Percentiles rank a stretch among this genome's conserved stretches.
These are phyloP conservation scores for Athalia cordata DNA, from an alignment of 2,888 invertebrate genomes.

Conservation along the genomic window DNA sequence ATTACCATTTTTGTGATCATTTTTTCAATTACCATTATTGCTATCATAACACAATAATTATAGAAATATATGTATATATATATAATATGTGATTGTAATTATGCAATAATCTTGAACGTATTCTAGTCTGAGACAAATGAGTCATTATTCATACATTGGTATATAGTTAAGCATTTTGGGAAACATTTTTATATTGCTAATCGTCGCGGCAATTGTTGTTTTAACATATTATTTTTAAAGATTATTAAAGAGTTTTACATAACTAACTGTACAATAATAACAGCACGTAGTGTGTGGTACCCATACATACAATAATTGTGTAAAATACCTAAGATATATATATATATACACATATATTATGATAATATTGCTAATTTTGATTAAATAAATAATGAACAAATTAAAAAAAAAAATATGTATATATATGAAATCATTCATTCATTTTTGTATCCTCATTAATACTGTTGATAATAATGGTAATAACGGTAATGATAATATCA, in stretches of 20 bases:
- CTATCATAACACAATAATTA: too few relatives aligned
- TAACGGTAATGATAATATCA: neutral
- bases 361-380: conserved; percentile 27
- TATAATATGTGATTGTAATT: neutral
- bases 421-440: conserved; percentile 15
- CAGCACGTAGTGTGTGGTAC: neutral
- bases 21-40: too few relatives aligned
- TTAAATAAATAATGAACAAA: conserved; percentile 20
- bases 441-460: conserved; percentile 17
- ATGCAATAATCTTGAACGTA: conserved; percentile 12
- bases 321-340: neutral
- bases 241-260: too few relatives aligned
- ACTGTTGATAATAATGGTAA: neutral
- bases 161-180: conserved; percentile 9
- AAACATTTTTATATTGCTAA: neutral
- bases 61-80: too few relatives aligned
- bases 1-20: too few relatives aligned
- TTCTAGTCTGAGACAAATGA: conserved; percentile 13
- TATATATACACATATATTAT: neutral
- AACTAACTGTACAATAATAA: conserved; percentile 1
- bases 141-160: neutral
- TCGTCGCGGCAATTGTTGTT: neutral
- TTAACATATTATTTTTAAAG: too few relatives aligned
- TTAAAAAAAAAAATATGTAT: neutral
- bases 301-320: conserved; percentile 11